These are phyloP conservation scores for Megalurothrips usitatus DNA, from an alignment of 2,888 invertebrate genomes.

Conservation along the genomic window DNA sequence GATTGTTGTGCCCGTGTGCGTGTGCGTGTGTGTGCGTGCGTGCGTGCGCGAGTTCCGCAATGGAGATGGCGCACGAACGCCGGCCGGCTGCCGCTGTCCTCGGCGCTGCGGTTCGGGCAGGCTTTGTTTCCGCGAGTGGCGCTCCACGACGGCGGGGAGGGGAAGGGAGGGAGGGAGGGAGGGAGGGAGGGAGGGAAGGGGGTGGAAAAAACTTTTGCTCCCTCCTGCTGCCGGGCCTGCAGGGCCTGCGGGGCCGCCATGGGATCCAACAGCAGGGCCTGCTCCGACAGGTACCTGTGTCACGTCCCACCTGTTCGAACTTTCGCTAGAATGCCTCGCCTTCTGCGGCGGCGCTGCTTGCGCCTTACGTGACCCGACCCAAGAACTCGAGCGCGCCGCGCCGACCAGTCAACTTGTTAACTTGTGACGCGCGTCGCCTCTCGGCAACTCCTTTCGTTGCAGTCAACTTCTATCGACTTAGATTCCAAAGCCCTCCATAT, in stretches of 20 bases:
- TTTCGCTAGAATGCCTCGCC: no score
- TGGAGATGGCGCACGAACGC: background rate
- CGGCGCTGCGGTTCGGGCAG: background rate
- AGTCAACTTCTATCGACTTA: background rate
- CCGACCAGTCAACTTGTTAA: no score
- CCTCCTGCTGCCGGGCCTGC: background rate
- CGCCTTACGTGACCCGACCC: no score
- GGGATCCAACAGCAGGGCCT: background rate
- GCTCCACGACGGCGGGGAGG: background rate
- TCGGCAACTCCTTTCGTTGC: no score
- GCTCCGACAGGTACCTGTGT: background rate
- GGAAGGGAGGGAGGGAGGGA: no score
- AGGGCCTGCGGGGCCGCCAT: background rate
- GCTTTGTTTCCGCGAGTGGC: background rate
- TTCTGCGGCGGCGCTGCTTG: no score
- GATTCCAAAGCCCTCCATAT: slow-evolving; percentile 16
- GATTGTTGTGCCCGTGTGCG: background rate
- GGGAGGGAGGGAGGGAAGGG: no score
- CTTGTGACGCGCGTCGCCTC: no score
- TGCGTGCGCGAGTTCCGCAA: background rate
- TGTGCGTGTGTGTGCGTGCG: background rate
- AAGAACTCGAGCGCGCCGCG: no score
- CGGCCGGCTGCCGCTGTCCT: background rate
- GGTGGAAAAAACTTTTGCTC: background rate
- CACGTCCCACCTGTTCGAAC: background rate